A percentile compares a stretch with the other conserved stretches of the same genome.
Evolutionary conservation across 2,797 vertebrate species (phyloP).

Genomic region (Eulemur rubriventer): DNA sequence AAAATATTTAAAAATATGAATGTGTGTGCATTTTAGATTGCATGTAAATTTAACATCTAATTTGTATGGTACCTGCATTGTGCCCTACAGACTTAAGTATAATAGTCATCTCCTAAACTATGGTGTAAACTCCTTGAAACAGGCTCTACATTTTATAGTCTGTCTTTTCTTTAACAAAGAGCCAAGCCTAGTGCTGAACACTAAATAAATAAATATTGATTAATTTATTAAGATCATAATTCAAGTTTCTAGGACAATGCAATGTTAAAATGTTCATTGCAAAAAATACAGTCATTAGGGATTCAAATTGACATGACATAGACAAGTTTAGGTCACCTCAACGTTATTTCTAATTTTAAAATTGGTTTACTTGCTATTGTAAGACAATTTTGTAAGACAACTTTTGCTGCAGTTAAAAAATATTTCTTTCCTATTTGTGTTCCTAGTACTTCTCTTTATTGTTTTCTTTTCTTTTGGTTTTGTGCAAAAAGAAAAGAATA

Average conservation of each 20-base stretch:
- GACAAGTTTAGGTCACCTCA: background rate
- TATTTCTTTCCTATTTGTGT: background rate
- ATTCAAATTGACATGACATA: background rate
- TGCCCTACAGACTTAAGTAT: background rate
- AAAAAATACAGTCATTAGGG: background rate
- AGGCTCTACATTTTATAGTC: background rate
- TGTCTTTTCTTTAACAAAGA: background rate
- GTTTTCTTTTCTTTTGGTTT: background rate
- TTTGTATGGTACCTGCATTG: background rate
- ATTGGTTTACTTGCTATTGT: background rate
- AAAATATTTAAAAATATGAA: conserved; percentile 39
- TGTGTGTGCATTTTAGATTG: background rate
- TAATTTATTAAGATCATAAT: conserved; percentile 36
- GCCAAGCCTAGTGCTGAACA: background rate
- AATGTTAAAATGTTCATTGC: background rate
- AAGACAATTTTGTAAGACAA: background rate
- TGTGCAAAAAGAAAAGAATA: background rate
- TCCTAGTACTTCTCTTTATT: background rate
- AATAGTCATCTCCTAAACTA: background rate
- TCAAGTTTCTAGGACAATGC: conserved; percentile 10
- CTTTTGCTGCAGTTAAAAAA: conserved; percentile 32
- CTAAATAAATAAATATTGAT: conserved; percentile 27
- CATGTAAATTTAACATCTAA: conserved; percentile 21
- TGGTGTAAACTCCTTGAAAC: background rate
- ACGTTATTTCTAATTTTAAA: conserved; percentile 38